Evolutionary conservation across 2,888 invertebrate species (phyloP), one percentile per base, ranked within the genome.

Genomic region (Lithophane socia): DNA sequence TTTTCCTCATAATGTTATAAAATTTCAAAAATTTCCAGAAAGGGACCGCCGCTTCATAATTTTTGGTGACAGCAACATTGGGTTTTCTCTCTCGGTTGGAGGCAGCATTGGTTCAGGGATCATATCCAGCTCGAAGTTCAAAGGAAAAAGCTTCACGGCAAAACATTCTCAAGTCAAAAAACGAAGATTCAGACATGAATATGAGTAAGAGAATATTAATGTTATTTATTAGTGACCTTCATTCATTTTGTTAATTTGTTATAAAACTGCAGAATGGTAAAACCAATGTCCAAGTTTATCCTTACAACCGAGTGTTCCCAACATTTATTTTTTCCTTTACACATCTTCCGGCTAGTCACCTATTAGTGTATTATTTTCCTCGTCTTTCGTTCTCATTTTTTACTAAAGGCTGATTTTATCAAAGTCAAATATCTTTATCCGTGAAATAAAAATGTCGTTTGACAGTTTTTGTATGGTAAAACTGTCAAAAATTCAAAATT

Each of bases 81-180:
- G 82, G 0, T 29, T 82, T 21, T 67, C 82, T 10, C n/a, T 82
- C 1, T 82, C 82, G 3, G 12, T 82, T 5, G 82, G 82, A 37
- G 82, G 82, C 7, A 82, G 82, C 13, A 82, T 82, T 44, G 82
- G 73, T 16, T 79, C 82, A 10, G 82, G 82, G 1, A 68, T 82
- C 7, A 83, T 83, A 52, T 64, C 82, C 1, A 74, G 74, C 13
- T 83, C 82, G 0, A 82, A 71, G 24, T 83, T 82, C 49, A 83
- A 82, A 68, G 56, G 74, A 47, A 80, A 60, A 61, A 83, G 64
- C 44, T 82, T 79, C 49, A 74, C 54, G 8, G 24, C 29, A 4
- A 83, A 71, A 49, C 60, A 71, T n/a, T 16, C 64, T 16, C 68
- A 61, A 18, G 49, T 37, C 24, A 82, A 83, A 13, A 79, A 69